Base-by-base conservation (phyloP, 2,113 vertebrate genomes). In the Coreoperca whiteheadi region DNA sequence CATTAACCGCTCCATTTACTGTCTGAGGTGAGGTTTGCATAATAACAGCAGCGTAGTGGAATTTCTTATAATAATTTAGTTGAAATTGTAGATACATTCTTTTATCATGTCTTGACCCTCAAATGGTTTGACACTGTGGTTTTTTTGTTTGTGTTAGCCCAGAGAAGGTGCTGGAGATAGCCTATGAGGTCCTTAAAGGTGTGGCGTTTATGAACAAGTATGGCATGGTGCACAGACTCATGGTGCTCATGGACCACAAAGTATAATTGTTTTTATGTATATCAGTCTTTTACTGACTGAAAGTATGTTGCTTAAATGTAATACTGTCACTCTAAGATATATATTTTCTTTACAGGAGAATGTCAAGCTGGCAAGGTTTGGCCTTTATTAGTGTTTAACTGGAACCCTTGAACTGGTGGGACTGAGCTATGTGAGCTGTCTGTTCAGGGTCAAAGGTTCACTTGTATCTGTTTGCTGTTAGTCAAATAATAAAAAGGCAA, bases 321-420 rank as follows among this genome's bases (percentile, higher is more conserved):
- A 25, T 9, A 0, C n/a, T 30, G 46, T 32, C 54, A 65, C 4
- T 86, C 23, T 80, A 63, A 86, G 25, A 79, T 32, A 6, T 3
- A 54, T 82, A n/a, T n/a, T 82, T 60, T 77, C 21, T 82, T 79
- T 85, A 25, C 82, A 99, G 98, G 98, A 95, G 12, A 97, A 97
- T 2, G 93, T 98, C 77, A 99, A 98, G 79, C 93, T 99, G 94
- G 96, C 97, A 78, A 99, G 99, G 93, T 99, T 99, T 93, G 98
- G 98, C 43, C 95, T 99, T 77, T 99, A 99, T 79, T 75, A 66
- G 21, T 18, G 46, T 56, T 57, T 25, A 5, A 77, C 84, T 88
- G 75, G 75, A 82, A 84, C 53, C 64, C 37, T 63, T 82, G 72
- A 88, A 4, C 65, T 79, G 34, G 25, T 77, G 14, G 41, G 25